Base-by-base conservation (phyloP, 2,113 vertebrate genomes). In the Conger conger region DNA sequence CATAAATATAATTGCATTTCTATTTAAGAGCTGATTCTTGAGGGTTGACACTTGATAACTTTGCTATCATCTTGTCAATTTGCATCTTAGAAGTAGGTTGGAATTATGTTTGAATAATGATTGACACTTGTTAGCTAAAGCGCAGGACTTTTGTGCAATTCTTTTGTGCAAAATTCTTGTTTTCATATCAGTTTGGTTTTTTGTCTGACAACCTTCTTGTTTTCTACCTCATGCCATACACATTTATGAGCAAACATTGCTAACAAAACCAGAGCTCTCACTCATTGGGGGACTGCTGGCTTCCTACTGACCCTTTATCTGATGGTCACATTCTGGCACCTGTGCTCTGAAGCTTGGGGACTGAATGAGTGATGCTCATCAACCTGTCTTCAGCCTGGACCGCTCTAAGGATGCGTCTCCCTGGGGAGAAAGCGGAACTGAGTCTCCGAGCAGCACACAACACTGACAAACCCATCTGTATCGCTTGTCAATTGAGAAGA, bases 281-380 rank as follows among this genome's bases (percentile, higher is more conserved):
- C 18, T 80, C 45, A 20, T 80, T 80, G 37, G 23, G 37, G 35
- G 78, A 45, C n/a, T 76, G 78, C 78, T 80, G 42, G 78, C 53
- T 80, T 45, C 5, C 79, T n/a, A n/a, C 15, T 37, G 35, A 79
- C 37, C 78, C 37, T 18, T 80, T 80, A 42, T 80, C 78, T 80
- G 78, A 23, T 42, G 78, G 78, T 42, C 37, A 80, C 38, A 42
- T 42, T 38, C 78, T 42, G 37, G 13, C 78, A 42, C 38, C 40
- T 35, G 63, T 11, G 16, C 40, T 42, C 73, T 18, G 38, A 35
- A 16, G 37, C 18, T 45, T 33, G 76, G n/a, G 42, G 1, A 45
- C 53, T 53, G 3, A 13, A 50, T 3, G 18, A 8, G 57, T 50
- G 38, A 23, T 35, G n/a, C 30, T 30, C 18, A 9, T 53, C 42